phyloP scores from a whole-genome alignment of 2,113 vertebrate genomes.

The Verasper variegatus region DNA sequence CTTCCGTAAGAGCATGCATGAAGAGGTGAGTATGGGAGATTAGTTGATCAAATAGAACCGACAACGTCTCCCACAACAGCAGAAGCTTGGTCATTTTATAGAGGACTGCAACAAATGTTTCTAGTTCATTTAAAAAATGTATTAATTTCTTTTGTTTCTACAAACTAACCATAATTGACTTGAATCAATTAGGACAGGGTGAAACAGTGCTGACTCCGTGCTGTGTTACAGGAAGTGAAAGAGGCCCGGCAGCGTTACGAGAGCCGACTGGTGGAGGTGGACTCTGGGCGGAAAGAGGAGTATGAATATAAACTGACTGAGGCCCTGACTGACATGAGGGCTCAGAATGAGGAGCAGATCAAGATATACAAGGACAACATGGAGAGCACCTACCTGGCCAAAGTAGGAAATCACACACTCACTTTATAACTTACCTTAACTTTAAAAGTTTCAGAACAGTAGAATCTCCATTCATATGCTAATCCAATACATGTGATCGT shows the following conservation, averaged over 20 bases:
- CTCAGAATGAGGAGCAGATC: conserved; percentile 88
- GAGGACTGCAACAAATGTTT: too few species aligned
- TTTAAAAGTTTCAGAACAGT: too few species aligned
- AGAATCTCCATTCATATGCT: too few species aligned
- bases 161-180: not conserved
- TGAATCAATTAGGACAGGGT: not conserved
- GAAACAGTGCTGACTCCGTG: not conserved
- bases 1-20: conserved; percentile 90
- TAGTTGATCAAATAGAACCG: not conserved
- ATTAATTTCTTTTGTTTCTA: not conserved
- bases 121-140: too few species aligned
- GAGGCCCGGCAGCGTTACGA: conserved; percentile 85
- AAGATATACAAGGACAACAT: conserved; percentile 88
- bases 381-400: conserved; percentile 85
- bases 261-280: conserved; percentile 85
- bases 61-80: not conserved
- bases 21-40: conserved; percentile 83
- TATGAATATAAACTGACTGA: conserved; percentile 88
- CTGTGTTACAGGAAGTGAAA: conserved; percentile 86
- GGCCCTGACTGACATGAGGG: conserved; percentile 87
- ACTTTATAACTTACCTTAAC: too few species aligned
- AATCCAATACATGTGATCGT: too few species aligned
- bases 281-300: conserved; percentile 85
- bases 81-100: not conserved
- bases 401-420: conserved; percentile 72